phyloP scores from a whole-genome alignment of 2,113 vertebrate genomes.

The Psittacara wagleri region DNA sequence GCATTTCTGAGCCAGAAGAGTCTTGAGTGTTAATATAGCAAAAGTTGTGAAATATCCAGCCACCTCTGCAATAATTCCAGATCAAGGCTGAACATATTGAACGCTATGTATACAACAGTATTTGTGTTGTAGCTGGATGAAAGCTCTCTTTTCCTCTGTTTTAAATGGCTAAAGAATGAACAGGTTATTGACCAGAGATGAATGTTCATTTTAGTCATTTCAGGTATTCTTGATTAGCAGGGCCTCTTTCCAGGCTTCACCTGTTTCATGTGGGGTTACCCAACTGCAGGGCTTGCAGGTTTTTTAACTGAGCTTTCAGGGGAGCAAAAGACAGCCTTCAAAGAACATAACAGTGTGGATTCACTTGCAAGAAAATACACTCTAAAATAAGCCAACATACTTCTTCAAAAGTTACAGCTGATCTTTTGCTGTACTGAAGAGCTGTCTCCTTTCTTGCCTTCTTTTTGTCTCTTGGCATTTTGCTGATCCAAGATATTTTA shows the following conservation, averaged over 20 bases:
- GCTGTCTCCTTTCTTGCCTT: neutral
- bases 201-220: constrained; percentile 10
- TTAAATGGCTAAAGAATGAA: constrained; percentile 47
- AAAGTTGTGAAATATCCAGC: constrained; percentile 21
- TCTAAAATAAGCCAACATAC: neutral
- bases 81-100: constrained; percentile 22
- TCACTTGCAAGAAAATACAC: neutral
- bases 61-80: constrained; percentile 34
- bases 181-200: constrained; percentile 40
- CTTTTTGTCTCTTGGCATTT: neutral
- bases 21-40: constrained; percentile 26
- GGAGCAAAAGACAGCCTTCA: neutral
- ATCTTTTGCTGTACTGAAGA: neutral
- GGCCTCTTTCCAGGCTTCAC: constrained; percentile 27
- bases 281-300: neutral
- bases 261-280: neutral
- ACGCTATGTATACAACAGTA: neutral
- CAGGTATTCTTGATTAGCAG: neutral
- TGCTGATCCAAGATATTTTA: neutral
- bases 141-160: constrained; percentile 17
- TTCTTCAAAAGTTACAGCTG: neutral
- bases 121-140: constrained; percentile 68
- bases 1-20: constrained; percentile 27
- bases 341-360: neutral
- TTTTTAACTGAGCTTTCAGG: neutral